These are phyloP conservation scores for Monodelphis domestica DNA, from an alignment of 2,797 vertebrate species.

Conservation along the genomic window DNA sequence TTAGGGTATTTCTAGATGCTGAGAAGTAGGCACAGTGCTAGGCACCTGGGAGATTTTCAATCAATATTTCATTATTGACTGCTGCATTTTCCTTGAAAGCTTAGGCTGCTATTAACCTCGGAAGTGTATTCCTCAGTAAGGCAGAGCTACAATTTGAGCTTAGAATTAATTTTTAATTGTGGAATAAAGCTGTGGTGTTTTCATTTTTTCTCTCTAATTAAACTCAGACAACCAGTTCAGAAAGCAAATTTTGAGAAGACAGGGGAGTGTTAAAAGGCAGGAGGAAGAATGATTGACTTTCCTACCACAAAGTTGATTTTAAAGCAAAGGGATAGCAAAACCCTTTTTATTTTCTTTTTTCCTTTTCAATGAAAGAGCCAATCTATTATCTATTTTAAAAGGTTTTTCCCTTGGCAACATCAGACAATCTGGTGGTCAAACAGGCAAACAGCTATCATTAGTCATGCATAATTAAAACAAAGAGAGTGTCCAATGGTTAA, in stretches of 20 bases:
- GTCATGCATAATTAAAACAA: constrained; percentile 80
- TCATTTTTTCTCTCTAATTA: constrained; percentile 36
- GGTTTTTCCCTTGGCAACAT: constrained; percentile 71
- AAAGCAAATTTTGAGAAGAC: constrained; percentile 37
- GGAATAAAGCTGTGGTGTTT: constrained; percentile 40
- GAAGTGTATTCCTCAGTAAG: background rate
- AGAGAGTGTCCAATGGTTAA: constrained; percentile 69
- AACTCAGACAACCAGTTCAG: constrained; percentile 44
- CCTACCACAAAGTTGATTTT: constrained; percentile 46
- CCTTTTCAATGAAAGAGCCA: constrained; percentile 25
- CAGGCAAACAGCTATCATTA: constrained; percentile 72
- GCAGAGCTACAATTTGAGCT: background rate
- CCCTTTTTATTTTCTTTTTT: background rate
- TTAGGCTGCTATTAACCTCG: constrained; percentile 29
- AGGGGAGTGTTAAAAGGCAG: constrained; percentile 9
- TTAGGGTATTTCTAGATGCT: constrained; percentile 21
- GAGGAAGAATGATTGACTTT: constrained; percentile 6
- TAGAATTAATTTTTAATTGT: constrained; percentile 49
- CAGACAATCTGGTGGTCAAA: constrained; percentile 76
- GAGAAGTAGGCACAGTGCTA: background rate
- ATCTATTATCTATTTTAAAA: constrained; percentile 67
- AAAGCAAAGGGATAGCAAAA: constrained; percentile 34
- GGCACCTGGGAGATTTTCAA: background rate
- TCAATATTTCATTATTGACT: constrained; percentile 21
- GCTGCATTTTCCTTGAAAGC: constrained; percentile 9